A percentile compares a stretch with the other conserved stretches of the same genome.
phyloP scores from a whole-genome alignment of 2,113 vertebrate species.

The Scomber scombrus region DNA sequence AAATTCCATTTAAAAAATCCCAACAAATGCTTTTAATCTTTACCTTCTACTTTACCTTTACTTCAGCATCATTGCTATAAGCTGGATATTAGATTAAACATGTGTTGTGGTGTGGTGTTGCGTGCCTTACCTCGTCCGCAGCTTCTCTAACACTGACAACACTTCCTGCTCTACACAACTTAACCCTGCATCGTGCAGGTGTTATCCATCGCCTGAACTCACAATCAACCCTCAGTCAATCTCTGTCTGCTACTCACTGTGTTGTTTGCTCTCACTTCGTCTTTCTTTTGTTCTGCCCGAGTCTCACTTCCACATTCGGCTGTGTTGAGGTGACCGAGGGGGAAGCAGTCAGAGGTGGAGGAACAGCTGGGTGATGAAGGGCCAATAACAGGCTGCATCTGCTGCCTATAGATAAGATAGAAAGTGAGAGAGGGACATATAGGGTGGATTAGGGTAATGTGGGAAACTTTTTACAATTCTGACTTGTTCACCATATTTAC shows the following conservation, averaged over 20 bases:
- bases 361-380: constrained; percentile 25
- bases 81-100: background rate
- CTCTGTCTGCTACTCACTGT: constrained; percentile 15
- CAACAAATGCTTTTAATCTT: background rate
- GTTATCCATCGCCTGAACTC: background rate
- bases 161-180: constrained; percentile 10
- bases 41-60: background rate
- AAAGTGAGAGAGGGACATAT: background rate
- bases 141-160: constrained; percentile 23
- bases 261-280: constrained; percentile 64
- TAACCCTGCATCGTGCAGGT: background rate
- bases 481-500: no score
- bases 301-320: constrained; percentile 66
- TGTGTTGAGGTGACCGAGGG: background rate
- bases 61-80: background rate
- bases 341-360: constrained; percentile 21
- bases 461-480: no score
- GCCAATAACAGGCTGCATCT: constrained; percentile 40
- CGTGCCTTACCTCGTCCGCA: constrained; percentile 40
- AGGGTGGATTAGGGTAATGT: background rate
- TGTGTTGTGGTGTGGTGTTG: background rate
- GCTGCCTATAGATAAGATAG: background rate
- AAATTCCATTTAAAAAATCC: background rate
- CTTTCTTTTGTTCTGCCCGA: constrained; percentile 35
- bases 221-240: background rate